A percentile compares a stretch with the other conserved stretches of the same genome.
These are phyloP conservation scores for Sardinella longiceps DNA, from an alignment of 2,797 vertebrate species.

Conservation along the genomic window DNA sequence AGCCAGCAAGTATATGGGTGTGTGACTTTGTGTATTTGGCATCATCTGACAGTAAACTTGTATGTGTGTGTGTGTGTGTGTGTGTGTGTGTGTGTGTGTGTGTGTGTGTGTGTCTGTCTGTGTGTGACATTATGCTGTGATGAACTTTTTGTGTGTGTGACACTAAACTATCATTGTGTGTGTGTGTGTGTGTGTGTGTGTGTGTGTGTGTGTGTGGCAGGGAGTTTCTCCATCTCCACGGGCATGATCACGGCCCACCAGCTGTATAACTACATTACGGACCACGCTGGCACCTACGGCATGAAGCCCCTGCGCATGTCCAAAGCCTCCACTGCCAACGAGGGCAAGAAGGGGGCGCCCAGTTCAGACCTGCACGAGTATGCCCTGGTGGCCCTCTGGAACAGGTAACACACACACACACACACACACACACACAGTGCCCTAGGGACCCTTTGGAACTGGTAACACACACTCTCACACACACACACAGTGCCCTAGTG, in stretches of 20 bases:
- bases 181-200: slow-evolving; percentile 23
- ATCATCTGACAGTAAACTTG: not conserved
- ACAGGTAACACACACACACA: slow-evolving; percentile 77
- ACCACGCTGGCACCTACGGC: slow-evolving; percentile 92
- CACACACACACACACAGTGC: not conserved
- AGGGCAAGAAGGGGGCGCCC: slow-evolving; percentile 80
- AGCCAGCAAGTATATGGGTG: not conserved
- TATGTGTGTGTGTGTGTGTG: slow-evolving; percentile 24
- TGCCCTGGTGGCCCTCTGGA: slow-evolving; percentile 93
- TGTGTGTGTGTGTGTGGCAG: slow-evolving; percentile 62
- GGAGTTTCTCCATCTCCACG: slow-evolving; percentile 86
- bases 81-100: not conserved
- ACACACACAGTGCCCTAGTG: not conserved
- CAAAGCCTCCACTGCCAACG: slow-evolving; percentile 68
- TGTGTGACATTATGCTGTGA: no score
- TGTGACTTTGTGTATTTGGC: slow-evolving; percentile 25
- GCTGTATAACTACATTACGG: slow-evolving; percentile 97
- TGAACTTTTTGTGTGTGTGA: slow-evolving; percentile 23
- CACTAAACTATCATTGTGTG: not conserved
- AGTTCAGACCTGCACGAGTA: slow-evolving; percentile 89
- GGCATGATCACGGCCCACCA: slow-evolving; percentile 96
- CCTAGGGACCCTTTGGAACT: not conserved
- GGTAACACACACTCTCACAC: not conserved
- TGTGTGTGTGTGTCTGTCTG: no score
- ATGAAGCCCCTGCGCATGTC: slow-evolving; percentile 98